Evolutionary conservation across 1,140 invertebrate species (phyloP), one percentile per base, ranked within the genome.

Genomic region (Diachasma alloeum): DNA sequence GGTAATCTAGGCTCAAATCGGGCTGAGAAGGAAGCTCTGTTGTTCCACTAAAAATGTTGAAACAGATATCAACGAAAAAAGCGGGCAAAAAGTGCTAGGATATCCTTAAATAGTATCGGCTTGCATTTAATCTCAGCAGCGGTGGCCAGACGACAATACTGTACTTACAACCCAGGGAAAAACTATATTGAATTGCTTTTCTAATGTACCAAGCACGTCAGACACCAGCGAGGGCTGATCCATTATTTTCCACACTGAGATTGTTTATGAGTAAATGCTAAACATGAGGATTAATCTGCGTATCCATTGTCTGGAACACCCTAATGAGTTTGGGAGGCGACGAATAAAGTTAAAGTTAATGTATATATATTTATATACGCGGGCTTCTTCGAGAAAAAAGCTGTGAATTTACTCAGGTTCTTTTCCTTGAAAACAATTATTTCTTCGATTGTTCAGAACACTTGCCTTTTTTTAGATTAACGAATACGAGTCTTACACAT

Each of bases 251-350:
- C 42, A 26, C 59, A 26, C 59, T 72, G 53, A 37, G n/a, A 48
- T 74, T 63, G 46, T 17, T 2, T 31, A 59, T 22, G 1, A 42
- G 17, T 22, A 75, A 78, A 76, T 78, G 73, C 70, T 44, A 79
- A 68, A 63, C 8, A 63, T 4, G 24, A 76, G 75, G 75, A 81
- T 82, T 67, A 68, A 82, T 74, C 80, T 84, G 75, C 84, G 81
- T 83, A 83, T 85, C 83, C 84, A 87, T 81, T 88, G 88, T 90
- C 89, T 90, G 88, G 89, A 90, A 90, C 87, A 87, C 79, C 87
- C 89, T 90, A 88, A 89, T 87, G 82, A 88, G 82, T 89, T 89
- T 85, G 81, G 86, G 85, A 87, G 86, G 81, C 81, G 74, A 80
- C 31, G n/a, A 70, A 69, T 78, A 72, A 70, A 75, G 71, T 26